phyloP scores from a whole-genome alignment of 2,113 vertebrate species.

The Tursiops truncatus region DNA sequence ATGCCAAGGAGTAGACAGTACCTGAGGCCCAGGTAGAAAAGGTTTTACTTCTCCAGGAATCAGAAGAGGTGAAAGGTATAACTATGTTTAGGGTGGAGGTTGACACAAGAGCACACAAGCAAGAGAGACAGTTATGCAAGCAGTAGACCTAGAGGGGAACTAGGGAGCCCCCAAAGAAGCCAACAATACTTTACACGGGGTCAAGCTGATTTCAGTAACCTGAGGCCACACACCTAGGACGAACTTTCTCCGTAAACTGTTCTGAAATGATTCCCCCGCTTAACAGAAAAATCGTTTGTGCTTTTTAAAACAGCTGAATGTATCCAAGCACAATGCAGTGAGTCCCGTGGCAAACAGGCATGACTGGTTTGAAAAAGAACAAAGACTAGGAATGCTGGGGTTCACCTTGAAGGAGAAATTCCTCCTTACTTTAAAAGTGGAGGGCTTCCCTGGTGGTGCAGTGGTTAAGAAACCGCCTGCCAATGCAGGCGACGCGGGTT shows the following conservation, averaged over 20 bases:
- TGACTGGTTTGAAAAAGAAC: background rate
- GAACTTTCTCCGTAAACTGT: background rate
- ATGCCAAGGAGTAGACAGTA: background rate
- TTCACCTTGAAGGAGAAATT: background rate
- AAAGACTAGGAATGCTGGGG: background rate
- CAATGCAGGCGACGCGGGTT: no score
- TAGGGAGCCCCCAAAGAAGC: background rate
- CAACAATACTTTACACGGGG: no score
- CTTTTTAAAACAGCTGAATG: background rate
- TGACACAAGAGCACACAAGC: background rate
- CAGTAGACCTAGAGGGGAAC: background rate
- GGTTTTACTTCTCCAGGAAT: background rate
- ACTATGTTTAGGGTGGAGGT: background rate
- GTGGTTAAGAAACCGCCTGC: no score
- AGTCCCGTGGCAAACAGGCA: background rate
- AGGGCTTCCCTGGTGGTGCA: no score
- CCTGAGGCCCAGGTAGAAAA: background rate
- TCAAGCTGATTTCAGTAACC: background rate
- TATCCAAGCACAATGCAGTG: background rate
- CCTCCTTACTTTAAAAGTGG: background rate
- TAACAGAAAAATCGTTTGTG: background rate
- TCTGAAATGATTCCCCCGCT: background rate
- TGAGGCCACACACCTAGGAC: background rate
- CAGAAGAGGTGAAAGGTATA: background rate
- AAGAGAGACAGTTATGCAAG: background rate